Evolutionary conservation across 2,797 vertebrate genomes (phyloP).

Genomic region (Synanceia verrucosa): DNA sequence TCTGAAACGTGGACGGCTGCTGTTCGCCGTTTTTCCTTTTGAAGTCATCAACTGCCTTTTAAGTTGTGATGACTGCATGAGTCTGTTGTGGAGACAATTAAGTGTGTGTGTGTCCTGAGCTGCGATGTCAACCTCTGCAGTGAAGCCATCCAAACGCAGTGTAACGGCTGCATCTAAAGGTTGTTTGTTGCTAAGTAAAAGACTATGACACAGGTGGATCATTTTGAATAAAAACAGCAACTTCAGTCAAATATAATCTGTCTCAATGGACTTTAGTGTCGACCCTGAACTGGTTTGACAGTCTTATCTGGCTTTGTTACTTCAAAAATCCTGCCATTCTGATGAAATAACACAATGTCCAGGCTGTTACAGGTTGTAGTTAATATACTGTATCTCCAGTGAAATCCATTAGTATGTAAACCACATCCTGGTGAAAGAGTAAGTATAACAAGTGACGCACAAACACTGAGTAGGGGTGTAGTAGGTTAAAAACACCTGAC

Average conservation of each 20-base stretch:
- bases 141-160: slow-evolving; percentile 16
- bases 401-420: too few species aligned
- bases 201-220: not conserved
- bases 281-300: too few species aligned
- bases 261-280: not conserved
- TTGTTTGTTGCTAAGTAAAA: not conserved
- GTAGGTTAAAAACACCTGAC: too few species aligned
- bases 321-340: not conserved
- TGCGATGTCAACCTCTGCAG: slow-evolving; percentile 32
- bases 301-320: not conserved
- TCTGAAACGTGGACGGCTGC: slow-evolving; percentile 64
- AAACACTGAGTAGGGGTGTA: too few species aligned
- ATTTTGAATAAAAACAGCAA: not conserved
- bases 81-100: slow-evolving; percentile 48
- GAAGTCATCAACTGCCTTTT: slow-evolving; percentile 58
- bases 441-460: too few species aligned
- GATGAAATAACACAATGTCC: too few species aligned
- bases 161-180: not conserved
- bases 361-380: too few species aligned
- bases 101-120: slow-evolving; percentile 38
- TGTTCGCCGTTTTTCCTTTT: slow-evolving; percentile 62
- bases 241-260: not conserved
- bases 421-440: too few species aligned
- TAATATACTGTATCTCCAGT: too few species aligned
- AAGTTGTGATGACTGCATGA: slow-evolving; percentile 62